Conservation (phyloP, 2,797 vertebrate genomes). For the Sebastes alutus region DNA sequence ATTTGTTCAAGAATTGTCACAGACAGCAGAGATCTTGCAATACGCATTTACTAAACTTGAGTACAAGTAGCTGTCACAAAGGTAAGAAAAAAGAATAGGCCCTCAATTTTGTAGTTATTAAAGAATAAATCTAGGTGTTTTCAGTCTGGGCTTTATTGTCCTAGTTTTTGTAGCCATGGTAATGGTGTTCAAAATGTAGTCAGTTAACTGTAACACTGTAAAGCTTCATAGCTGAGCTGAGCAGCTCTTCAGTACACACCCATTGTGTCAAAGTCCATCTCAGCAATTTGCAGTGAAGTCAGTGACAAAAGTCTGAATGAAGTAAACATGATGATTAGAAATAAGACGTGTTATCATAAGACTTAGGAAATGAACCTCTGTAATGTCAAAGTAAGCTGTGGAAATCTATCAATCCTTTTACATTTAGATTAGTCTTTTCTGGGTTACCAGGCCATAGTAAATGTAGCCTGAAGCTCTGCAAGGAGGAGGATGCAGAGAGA, state of each 20-base stretch:
- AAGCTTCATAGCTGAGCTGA: neutral
- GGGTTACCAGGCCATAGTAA: constrained; percentile 33
- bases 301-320: neutral
- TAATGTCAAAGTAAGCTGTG: neutral
- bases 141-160: neutral
- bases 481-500: neutral
- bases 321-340: neutral
- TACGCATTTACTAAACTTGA: neutral
- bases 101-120: neutral
- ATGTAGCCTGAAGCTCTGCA: constrained; percentile 24
- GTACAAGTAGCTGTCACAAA: neutral
- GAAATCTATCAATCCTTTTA: constrained; percentile 12
- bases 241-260: neutral
- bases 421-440: constrained; percentile 35
- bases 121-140: neutral
- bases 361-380: neutral
- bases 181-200: neutral
- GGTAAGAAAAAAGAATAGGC: neutral
- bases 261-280: neutral
- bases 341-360: neutral
- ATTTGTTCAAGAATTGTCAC: neutral
- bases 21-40: neutral
- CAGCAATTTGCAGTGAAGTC: neutral
- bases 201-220: neutral
- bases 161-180: neutral